Evolutionary conservation across 2,113 vertebrate genomes (phyloP).

Genomic region (Lutjanus erythropterus): DNA sequence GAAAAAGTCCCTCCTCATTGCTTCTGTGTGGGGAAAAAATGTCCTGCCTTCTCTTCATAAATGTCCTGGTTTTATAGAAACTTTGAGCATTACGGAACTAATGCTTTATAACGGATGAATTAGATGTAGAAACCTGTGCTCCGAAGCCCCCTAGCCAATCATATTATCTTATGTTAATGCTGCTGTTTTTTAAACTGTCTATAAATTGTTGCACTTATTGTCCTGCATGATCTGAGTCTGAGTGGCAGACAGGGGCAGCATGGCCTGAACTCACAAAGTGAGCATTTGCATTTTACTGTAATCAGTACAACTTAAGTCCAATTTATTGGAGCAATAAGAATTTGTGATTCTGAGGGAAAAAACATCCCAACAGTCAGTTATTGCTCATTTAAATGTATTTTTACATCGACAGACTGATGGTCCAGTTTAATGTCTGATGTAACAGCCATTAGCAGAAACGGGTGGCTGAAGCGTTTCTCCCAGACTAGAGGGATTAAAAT

Average conservation of each 20-base stretch:
- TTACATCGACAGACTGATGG: neutral
- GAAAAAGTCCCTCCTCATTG: neutral
- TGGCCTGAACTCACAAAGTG: conserved; percentile 10
- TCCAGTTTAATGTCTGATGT: neutral
- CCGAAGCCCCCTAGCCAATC: neutral
- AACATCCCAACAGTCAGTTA: neutral
- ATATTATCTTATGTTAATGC: conserved; percentile 28
- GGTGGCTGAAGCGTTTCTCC: neutral
- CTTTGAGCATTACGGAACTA: conserved; percentile 7
- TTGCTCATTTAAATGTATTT: conserved; percentile 9
- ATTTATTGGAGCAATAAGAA: conserved; percentile 1
- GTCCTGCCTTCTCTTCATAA: neutral
- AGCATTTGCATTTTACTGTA: conserved; percentile 36
- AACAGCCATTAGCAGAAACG: neutral
- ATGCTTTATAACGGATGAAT: neutral
- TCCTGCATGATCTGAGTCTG: conserved; percentile 13
- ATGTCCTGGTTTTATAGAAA: neutral
- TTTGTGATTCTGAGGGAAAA: neutral
- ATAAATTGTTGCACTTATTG: conserved; percentile 13
- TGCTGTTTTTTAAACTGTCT: conserved; percentile 15
- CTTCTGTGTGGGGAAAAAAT: neutral
- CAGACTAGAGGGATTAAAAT: neutral
- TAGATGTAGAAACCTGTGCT: neutral
- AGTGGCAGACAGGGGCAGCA: neutral
- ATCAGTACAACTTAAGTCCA: neutral